These are phyloP conservation scores for Drosophila infuscata DNA, from an alignment of 2,888 invertebrate species.

Conservation along the genomic window DNA sequence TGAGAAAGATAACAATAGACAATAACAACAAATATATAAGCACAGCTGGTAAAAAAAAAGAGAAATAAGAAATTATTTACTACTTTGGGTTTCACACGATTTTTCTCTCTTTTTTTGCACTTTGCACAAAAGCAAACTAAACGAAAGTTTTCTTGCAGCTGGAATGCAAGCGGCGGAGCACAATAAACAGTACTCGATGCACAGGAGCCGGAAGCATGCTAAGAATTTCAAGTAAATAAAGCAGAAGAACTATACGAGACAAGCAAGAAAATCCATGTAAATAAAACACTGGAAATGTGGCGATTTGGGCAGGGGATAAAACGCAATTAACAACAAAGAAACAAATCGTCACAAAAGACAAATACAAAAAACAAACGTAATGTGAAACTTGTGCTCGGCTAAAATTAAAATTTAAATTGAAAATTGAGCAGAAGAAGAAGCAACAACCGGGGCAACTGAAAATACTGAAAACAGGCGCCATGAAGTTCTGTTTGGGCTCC, in stretches of 20 bases:
- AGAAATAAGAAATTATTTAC: slow-evolving; percentile 40
- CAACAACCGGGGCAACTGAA: not conserved
- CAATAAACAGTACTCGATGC: slow-evolving; percentile 24
- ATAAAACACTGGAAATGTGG: slow-evolving; percentile 56
- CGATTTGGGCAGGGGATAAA: slow-evolving; percentile 38
- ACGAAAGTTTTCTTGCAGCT: slow-evolving; percentile 52
- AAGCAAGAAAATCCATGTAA: slow-evolving; percentile 36
- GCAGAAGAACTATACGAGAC: slow-evolving; percentile 44
- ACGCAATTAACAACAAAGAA: slow-evolving; percentile 58
- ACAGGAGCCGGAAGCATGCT: slow-evolving; percentile 41
- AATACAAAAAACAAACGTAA: slow-evolving; percentile 47
- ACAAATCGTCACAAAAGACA: slow-evolving; percentile 31
- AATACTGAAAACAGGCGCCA: slow-evolving; percentile 50
- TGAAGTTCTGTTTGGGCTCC: slow-evolving; percentile 78
- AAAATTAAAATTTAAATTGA: slow-evolving; percentile 51
- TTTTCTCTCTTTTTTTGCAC: slow-evolving; percentile 28
- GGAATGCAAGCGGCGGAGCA: slow-evolving; percentile 29
- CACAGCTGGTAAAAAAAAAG: slow-evolving; percentile 22
- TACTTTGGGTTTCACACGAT: slow-evolving; percentile 36
- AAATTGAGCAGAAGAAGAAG: slow-evolving; percentile 17
- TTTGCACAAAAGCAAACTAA: slow-evolving; percentile 42
- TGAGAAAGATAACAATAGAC: slow-evolving; percentile 25
- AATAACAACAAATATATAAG: slow-evolving; percentile 2
- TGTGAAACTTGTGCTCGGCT: slow-evolving; percentile 45
- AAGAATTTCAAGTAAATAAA: slow-evolving; percentile 61